Evolutionary conservation across 2,113 vertebrate species (phyloP).

Genomic region (Campylomormyrus numenius): DNA sequence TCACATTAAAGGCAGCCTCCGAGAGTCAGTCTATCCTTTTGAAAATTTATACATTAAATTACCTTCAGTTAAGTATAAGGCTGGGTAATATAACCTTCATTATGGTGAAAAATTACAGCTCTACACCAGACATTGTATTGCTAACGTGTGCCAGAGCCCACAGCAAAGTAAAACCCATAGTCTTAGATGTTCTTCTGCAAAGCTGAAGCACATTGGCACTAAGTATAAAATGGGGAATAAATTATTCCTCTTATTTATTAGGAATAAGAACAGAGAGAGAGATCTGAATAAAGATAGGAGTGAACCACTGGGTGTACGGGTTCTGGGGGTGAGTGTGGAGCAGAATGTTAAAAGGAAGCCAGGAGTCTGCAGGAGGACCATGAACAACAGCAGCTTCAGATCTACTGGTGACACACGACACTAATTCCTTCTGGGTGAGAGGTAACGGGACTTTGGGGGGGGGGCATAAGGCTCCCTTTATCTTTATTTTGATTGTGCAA

Average conservation of each 20-base stretch:
- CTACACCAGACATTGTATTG: background rate
- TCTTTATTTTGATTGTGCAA: conserved; percentile 40
- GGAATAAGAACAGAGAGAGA: background rate
- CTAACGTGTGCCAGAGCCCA: background rate
- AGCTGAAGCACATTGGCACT: background rate
- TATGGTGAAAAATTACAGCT: background rate
- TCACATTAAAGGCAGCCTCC: background rate
- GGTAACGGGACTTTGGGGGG: conserved; percentile 4
- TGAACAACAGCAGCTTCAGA: background rate
- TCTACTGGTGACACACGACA: conserved; percentile 44
- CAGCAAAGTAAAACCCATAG: background rate
- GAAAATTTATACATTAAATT: conserved; percentile 9
- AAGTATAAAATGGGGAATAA: background rate
- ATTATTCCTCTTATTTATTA: background rate
- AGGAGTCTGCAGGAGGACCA: background rate
- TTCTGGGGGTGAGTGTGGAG: background rate
- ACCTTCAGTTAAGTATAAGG: background rate
- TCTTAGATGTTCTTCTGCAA: conserved; percentile 3
- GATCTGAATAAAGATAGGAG: conserved; percentile 1
- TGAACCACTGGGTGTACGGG: background rate
- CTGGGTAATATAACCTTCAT: background rate
- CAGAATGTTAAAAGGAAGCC: background rate
- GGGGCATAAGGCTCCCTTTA: conserved; percentile 42
- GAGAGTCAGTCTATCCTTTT: background rate
- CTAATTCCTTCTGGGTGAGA: conserved; percentile 32